Evolutionary conservation across 2,797 vertebrate species (phyloP), one percentile per base, ranked within the genome.

Genomic region (Sebastes diploproa): DNA sequence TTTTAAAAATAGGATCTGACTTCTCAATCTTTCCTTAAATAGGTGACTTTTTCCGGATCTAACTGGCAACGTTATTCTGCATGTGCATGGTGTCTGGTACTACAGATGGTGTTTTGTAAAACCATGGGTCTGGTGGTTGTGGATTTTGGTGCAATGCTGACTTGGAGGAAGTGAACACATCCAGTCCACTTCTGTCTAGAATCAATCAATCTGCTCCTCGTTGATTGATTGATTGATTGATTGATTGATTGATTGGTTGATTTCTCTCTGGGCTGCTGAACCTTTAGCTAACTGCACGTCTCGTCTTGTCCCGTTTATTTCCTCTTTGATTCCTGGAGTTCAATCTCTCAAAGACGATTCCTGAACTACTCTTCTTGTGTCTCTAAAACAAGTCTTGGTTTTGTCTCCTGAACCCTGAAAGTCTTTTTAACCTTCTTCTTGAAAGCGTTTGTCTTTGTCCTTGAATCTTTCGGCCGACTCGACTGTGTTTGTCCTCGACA

Each of bases 221-320:
- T 20, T 7, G 63, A 75, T 20, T 52, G 72, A 42, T 67, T 23
- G 32, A 34, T 11, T n/a, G 56, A 50, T 16, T 54, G 73, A 20
- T 20, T 7, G 63, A 75, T 20, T 52, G 72, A 42, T 18, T 54
- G 73, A 56, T 63, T 54, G 34, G 34, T n/a, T 25, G 22, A 20
- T 20, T 72, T 13, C 9, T 56, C 61, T 78, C 55, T 78, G 62
- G 65, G 64, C 59, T 88, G 81, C 38, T 75, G 25, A 73, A 59
- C 64, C 60, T 76, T 59, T 6, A 3, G 16, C 54, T 54, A 62
- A 36, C 46, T 50, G 16, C 16, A 18, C 46, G 46, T 50, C 18
- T 50, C 7, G 14, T 50, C 16, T 50, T 20, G 46, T 50, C 7
- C 46, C 18, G 16, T 50, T 50, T 50, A 42, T 42, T 42, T 42